Conservation (phyloP, 2,888 invertebrate species). For the Thereva unica region DNA sequence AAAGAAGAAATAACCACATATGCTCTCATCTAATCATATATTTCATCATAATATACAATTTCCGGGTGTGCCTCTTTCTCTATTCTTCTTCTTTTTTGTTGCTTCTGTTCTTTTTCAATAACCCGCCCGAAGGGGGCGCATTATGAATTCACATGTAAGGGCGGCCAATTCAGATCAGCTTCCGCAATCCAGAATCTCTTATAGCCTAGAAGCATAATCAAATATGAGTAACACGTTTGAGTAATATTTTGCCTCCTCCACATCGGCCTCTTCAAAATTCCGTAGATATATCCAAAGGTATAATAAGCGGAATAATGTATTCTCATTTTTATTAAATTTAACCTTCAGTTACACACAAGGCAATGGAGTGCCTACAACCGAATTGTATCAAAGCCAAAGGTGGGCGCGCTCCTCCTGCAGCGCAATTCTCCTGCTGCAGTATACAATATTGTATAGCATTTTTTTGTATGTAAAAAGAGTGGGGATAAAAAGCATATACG, state of each 20-base stretch:
- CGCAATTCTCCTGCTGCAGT: not conserved
- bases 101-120: constrained; percentile 16
- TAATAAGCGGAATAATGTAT: constrained; percentile 41
- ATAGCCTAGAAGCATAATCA: constrained; percentile 32
- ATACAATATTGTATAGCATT: not conserved
- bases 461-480: too few relatives aligned
- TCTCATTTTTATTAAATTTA: constrained; percentile 41
- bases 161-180: constrained; percentile 19
- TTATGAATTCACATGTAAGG: constrained; percentile 29
- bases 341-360: constrained; percentile 38
- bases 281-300: constrained; percentile 35
- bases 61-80: too few relatives aligned
- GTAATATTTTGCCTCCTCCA: constrained; percentile 35
- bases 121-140: constrained; percentile 8
- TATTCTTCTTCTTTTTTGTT: too few relatives aligned
- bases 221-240: constrained; percentile 40
- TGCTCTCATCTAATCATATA: too few relatives aligned
- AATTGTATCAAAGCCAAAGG: not conserved
- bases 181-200: constrained; percentile 14
- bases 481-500: too few relatives aligned
- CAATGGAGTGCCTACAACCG: not conserved
- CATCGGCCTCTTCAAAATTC: constrained; percentile 37
- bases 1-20: too few relatives aligned
- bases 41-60: too few relatives aligned
- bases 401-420: not conserved